phyloP scores from a whole-genome alignment of 2,113 vertebrate genomes.

The Tragelaphus scriptus region DNA sequence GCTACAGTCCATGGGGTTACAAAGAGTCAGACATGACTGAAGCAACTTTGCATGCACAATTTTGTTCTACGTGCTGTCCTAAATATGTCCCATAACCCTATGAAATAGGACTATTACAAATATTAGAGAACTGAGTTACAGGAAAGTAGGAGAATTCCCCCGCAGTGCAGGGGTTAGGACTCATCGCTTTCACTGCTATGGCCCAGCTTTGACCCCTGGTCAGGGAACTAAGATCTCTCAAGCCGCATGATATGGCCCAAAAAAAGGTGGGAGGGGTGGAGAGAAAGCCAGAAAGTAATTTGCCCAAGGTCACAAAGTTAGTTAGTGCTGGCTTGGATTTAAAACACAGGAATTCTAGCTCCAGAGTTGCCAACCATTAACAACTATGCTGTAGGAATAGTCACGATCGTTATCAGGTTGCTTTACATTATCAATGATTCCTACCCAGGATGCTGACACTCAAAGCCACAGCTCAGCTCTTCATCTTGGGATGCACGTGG shows the following conservation, averaged over 20 bases:
- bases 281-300: background rate
- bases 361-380: background rate
- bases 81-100: background rate
- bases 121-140: background rate
- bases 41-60: background rate
- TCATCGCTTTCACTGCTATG: background rate
- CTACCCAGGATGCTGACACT: conserved; percentile 62
- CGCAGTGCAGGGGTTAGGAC: background rate
- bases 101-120: background rate
- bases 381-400: too few species aligned
- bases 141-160: background rate
- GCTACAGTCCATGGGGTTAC: background rate
- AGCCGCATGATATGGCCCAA: background rate
- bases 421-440: background rate
- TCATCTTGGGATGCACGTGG: conserved; percentile 74
- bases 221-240: background rate
- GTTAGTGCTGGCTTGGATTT: background rate
- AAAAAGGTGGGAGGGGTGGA: background rate
- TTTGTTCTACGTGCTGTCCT: background rate
- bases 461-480: conserved; percentile 62
- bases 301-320: background rate
- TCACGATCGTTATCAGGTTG: background rate
- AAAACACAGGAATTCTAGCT: background rate
- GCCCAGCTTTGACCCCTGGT: background rate
- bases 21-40: background rate